Percentiles rank a stretch among this genome's conserved stretches.
These are phyloP conservation scores for Mizuhopecten yessoensis DNA, from an alignment of 1,140 invertebrate genomes.

Conservation along the genomic window DNA sequence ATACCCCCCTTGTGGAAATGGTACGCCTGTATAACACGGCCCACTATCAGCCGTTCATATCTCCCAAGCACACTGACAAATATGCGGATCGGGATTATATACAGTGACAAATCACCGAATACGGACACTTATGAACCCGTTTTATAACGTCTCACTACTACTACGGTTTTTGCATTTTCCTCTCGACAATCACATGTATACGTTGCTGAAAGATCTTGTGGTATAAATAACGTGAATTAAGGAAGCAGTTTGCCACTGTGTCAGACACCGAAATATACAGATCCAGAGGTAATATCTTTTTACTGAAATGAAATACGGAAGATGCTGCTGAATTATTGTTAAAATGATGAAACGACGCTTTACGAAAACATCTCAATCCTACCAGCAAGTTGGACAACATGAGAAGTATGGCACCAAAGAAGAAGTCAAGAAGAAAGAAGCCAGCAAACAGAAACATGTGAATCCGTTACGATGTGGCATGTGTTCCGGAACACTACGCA, in stretches of 20 bases:
- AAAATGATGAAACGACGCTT: constrained; percentile 18
- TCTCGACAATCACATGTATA: too few relatives aligned
- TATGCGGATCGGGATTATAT: too few relatives aligned
- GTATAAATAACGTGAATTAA: too few relatives aligned
- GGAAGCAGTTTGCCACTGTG: too few relatives aligned
- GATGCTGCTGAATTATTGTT: background rate
- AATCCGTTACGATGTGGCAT: constrained; percentile 15
- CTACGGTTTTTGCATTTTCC: too few relatives aligned
- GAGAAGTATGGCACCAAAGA: background rate
- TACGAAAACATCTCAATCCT: constrained; percentile 24
- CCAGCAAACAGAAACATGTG: background rate
- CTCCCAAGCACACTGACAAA: background rate
- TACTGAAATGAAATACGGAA: too few relatives aligned
- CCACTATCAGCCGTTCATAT: background rate
- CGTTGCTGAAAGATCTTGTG: too few relatives aligned
- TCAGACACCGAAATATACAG: too few relatives aligned
- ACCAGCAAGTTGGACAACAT: background rate
- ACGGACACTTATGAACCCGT: too few relatives aligned
- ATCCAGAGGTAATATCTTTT: too few relatives aligned
- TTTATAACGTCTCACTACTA: too few relatives aligned
- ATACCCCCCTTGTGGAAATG: background rate
- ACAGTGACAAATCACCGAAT: too few relatives aligned
- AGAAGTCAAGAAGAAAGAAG: background rate
- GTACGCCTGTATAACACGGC: background rate
- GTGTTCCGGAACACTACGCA: background rate